Evolutionary conservation across 2,888 invertebrate species (phyloP).

Genomic region (Neoascia interrupta): DNA sequence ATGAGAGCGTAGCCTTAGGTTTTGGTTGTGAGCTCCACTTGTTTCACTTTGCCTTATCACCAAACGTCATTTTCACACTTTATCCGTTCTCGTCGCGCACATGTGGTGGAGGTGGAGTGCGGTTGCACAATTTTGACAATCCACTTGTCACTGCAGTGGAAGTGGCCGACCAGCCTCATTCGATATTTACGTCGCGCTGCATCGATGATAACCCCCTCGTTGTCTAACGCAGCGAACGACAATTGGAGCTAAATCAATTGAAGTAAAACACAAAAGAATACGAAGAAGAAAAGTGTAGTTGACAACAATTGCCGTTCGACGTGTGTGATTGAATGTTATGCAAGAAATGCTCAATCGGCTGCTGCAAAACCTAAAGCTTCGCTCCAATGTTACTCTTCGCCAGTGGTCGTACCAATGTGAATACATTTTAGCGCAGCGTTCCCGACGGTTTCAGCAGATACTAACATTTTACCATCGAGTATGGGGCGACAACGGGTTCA

Average conservation of each 20-base stretch:
- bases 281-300: slow-evolving; percentile 7
- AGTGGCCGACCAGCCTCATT: neutral
- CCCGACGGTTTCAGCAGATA: slow-evolving; percentile 84
- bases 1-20: too few relatives aligned
- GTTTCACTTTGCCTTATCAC: too few relatives aligned
- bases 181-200: slow-evolving; percentile 3
- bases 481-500: slow-evolving; percentile 83
- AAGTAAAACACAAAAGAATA: slow-evolving; percentile 26
- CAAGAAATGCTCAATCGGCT: slow-evolving; percentile 74
- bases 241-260: slow-evolving; percentile 26
- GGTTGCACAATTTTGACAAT: slow-evolving; percentile 27
- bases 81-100: neutral
- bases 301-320: slow-evolving; percentile 23
- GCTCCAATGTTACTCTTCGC: slow-evolving; percentile 80
- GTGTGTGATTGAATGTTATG: slow-evolving; percentile 47
- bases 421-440: slow-evolving; percentile 82
- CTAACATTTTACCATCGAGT: slow-evolving; percentile 83
- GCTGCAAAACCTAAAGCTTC: slow-evolving; percentile 78
- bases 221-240: slow-evolving; percentile 1
- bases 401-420: slow-evolving; percentile 82
- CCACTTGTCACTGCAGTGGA: slow-evolving; percentile 19
- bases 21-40: too few relatives aligned
- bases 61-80: too few relatives aligned
- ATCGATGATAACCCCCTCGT: slow-evolving; percentile 9
- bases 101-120: slow-evolving; percentile 32